Percentiles rank a stretch among this genome's conserved stretches.
Conservation (phyloP, 2,113 vertebrate species). For the Parus major region DNA sequence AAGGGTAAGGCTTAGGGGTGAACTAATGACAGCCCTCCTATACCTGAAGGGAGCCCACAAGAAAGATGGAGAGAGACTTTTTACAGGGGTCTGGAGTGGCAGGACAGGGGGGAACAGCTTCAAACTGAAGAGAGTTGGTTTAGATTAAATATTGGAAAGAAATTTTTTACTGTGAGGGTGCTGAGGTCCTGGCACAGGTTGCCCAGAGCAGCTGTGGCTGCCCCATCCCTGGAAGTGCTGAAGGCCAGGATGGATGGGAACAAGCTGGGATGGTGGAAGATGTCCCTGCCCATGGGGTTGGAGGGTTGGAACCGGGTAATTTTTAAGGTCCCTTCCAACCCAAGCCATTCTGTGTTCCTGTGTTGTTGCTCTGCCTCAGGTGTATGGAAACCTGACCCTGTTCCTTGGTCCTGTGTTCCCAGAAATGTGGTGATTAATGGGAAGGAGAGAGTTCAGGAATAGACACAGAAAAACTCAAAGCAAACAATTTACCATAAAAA, state of each 20-base stretch:
- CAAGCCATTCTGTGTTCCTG: not conserved
- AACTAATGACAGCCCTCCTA: not conserved
- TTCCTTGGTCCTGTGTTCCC: not conserved
- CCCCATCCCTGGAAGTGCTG: not conserved
- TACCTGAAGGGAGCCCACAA: not conserved
- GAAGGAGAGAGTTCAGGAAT: not conserved
- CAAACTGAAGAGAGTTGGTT: not conserved
- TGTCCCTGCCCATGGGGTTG: not conserved
- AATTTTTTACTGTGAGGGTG: not conserved
- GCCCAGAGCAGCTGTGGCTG: not conserved
- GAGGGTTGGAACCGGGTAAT: not conserved
- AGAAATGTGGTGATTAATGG: not conserved
- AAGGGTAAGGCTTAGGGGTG: not conserved
- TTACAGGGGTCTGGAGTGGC: not conserved
- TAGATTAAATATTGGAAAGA: not conserved
- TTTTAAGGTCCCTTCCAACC: not conserved
- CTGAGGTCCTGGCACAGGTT: rapidly evolving
- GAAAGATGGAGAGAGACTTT: not conserved
- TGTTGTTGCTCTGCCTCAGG: not conserved
- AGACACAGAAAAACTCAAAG: not conserved
- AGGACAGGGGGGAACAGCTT: not conserved
- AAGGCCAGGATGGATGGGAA: not conserved
- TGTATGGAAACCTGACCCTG: not conserved
- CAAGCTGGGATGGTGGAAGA: not conserved
- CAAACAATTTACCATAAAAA: not conserved